Conservation (phyloP, 2,797 vertebrate species). For the Coregonus ussuriensis region DNA sequence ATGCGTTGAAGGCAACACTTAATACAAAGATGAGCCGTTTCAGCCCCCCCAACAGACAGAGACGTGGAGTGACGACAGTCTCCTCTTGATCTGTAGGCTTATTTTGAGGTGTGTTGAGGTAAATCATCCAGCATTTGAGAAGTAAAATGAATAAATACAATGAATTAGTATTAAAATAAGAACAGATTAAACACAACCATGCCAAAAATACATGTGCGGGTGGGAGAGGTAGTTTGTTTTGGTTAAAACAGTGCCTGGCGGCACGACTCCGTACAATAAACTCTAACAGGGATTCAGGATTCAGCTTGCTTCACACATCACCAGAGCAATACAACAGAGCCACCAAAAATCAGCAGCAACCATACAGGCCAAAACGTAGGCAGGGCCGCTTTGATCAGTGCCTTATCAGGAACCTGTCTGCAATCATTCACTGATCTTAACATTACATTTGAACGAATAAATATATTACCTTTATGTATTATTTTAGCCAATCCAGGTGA, state of each 20-base stretch:
- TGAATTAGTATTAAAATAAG: constrained; percentile 56
- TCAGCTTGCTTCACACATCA: neutral
- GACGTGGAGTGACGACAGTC: neutral
- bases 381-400: neutral
- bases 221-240: constrained; percentile 80
- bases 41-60: neutral
- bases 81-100: constrained; percentile 50
- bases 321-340: too few species aligned
- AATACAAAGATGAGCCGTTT: neutral
- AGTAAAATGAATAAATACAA: constrained; percentile 54
- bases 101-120: constrained; percentile 60
- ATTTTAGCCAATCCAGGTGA: neutral
- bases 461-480: neutral
- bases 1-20: neutral
- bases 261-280: neutral
- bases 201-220: constrained; percentile 57
- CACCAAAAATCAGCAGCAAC: neutral
- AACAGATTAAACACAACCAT: constrained; percentile 60
- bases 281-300: neutral
- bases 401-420: neutral
- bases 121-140: constrained; percentile 72
- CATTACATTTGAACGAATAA: neutral
- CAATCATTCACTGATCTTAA: neutral
- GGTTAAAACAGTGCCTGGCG: constrained; percentile 51
- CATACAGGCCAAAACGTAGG: neutral